Base-by-base conservation (phyloP, 1,140 invertebrate genomes). In the Drosophila insularis region DNA sequence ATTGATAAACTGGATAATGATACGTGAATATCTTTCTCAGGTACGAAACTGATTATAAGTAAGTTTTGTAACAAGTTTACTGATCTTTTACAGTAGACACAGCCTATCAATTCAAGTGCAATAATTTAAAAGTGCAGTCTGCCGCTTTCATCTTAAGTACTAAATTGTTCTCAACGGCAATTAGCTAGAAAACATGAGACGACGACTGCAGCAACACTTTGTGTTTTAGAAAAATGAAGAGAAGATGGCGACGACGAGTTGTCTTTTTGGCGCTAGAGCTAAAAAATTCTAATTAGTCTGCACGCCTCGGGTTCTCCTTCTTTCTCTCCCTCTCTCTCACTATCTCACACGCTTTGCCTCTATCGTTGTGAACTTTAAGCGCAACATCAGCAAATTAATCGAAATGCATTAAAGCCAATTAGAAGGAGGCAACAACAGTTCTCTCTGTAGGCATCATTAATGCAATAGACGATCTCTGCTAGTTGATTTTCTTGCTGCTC, bases 251-350 rank as follows among this genome's bases (percentile, higher is more conserved):
- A 37, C 71, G 23, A 67, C 35, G 39, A 56, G 17, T 55, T 59
- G 32, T 68, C 40, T 71, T 66, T 60, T 21, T 37, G 78, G 63
- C 37, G 67, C 64, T 74, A 81, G 21, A 55, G 78, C 56, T 50
- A 86, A 77, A 87, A 63, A 77, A 87, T 87, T 78, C 87, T 86
- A 86, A 86, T 86, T 86, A 86, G 81, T 87, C 64, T 78, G 78
- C 69, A 68, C 46, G 78, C 63, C 59, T 67, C 37, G 23, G 60
- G 27, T 58, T 35, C 27, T 46, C 43, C 8, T 8, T 46, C 14
- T 46, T 2, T 5, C 14, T 13, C 14, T 17, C 43, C 19, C 14
- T 46, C 40, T 46, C 17, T 17, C 5, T 17, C 23, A 4, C 23
- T 27, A 27, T 27, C 4, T 27, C 27, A 27, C 27, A 27, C 27